Conservation (phyloP, 1,140 invertebrate genomes). For the Linepithema humile region DNA sequence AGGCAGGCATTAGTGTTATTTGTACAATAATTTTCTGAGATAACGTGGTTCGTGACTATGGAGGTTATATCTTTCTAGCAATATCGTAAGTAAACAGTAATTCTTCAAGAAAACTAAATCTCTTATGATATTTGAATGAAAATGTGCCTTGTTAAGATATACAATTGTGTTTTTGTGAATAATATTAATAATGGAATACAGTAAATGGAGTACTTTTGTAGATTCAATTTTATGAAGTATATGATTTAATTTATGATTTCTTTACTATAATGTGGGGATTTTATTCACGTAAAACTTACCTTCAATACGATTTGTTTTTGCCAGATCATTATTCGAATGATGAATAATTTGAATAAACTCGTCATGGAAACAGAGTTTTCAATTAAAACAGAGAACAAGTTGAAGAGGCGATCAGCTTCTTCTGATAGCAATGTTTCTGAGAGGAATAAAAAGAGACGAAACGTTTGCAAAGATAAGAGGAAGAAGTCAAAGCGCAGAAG, state of each 20-base stretch:
- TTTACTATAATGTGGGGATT: background rate
- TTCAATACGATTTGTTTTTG: background rate
- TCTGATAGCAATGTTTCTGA: constrained; percentile 67
- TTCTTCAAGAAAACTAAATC: background rate
- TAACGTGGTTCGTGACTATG: background rate
- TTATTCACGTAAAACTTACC: too few species aligned
- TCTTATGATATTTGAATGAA: background rate
- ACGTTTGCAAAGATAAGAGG: constrained; percentile 73
- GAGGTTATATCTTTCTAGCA: constrained; percentile 34
- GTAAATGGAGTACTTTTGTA: background rate
- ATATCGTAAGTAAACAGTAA: background rate
- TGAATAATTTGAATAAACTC: constrained; percentile 64
- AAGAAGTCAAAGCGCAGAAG: constrained; percentile 71
- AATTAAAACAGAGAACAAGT: constrained; percentile 46
- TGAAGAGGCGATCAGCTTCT: constrained; percentile 62
- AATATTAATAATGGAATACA: background rate
- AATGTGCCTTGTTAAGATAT: background rate
- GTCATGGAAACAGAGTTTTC: constrained; percentile 55
- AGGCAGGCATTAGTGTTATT: too few species aligned
- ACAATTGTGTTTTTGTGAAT: background rate
- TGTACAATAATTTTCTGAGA: background rate
- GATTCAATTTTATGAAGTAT: background rate
- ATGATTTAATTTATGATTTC: background rate
- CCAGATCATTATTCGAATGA: constrained; percentile 8
- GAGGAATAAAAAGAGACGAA: constrained; percentile 67